Conservation (phyloP, 2,888 invertebrate species). For the Patella caerulea region DNA sequence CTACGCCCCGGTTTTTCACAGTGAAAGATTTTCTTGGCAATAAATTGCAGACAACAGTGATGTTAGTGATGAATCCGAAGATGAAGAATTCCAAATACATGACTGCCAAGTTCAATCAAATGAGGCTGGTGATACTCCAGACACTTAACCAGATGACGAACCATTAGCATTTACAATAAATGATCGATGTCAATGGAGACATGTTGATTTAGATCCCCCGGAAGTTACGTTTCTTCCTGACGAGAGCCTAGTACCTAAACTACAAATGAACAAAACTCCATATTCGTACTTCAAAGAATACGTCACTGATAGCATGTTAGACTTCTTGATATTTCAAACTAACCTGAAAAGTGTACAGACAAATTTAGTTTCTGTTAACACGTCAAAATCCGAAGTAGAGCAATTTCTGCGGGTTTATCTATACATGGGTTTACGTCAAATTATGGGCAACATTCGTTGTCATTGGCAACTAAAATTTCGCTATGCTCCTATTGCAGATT, state of each 20-base stretch:
- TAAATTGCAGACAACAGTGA: background rate
- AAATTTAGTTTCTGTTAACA: background rate
- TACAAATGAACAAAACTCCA: background rate
- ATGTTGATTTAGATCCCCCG: background rate
- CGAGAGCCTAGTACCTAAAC: no score
- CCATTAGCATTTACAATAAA: background rate
- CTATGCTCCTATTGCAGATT: slow-evolving; percentile 25
- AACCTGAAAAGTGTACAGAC: background rate
- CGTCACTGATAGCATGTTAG: no score
- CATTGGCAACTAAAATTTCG: slow-evolving; percentile 32
- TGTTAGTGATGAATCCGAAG: background rate
- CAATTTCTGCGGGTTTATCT: slow-evolving; percentile 29
- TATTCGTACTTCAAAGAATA: background rate
- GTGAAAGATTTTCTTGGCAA: background rate
- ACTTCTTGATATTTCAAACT: background rate
- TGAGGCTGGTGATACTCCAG: background rate
- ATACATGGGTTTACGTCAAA: slow-evolving; percentile 30
- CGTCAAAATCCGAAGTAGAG: slow-evolving; percentile 20
- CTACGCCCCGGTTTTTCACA: no score
- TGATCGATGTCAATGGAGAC: background rate
- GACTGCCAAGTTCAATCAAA: background rate
- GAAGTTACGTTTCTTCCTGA: background rate
- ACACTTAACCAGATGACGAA: background rate
- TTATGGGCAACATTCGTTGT: slow-evolving; percentile 10
- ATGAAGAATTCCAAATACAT: background rate